Conservation (phyloP, 1,140 invertebrate species). For the Dolichoris vasculosae region DNA sequence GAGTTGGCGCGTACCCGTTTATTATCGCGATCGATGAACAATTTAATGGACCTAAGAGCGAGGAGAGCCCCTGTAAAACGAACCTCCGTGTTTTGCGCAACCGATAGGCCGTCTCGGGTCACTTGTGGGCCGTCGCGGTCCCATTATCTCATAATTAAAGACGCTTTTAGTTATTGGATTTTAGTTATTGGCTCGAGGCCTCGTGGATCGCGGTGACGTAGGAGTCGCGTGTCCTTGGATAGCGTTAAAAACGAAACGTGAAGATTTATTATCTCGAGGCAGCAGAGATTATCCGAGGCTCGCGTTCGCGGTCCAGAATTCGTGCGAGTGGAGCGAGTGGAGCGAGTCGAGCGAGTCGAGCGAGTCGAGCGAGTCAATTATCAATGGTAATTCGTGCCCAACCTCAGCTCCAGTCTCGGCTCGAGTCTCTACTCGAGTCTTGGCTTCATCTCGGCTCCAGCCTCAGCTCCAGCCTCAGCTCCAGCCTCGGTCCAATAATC, state of each 20-base stretch:
- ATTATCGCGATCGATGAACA: background rate
- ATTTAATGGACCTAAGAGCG: background rate
- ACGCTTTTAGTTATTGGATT: background rate
- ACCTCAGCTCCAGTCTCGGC: too few relatives aligned
- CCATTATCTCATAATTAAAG: constrained; percentile 36
- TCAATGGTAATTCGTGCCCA: constrained; percentile 21
- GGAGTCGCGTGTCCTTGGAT: too few relatives aligned
- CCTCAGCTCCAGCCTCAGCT: too few relatives aligned
- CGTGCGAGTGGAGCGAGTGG: constrained; percentile 11
- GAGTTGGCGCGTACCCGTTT: background rate
- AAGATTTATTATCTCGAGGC: constrained; percentile 9
- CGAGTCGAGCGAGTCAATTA: too few relatives aligned
- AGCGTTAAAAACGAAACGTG: background rate
- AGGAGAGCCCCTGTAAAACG: background rate
- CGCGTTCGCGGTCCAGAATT: constrained; percentile 2
- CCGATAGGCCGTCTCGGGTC: background rate
- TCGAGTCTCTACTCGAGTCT: too few relatives aligned
- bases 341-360: too few relatives aligned
- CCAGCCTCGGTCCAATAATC: background rate
- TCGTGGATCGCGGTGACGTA: too few relatives aligned
- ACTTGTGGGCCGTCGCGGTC: background rate
- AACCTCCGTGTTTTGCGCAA: background rate
- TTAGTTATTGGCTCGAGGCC: background rate
- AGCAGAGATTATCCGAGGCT: background rate
- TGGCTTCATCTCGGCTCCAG: too few relatives aligned